Conservation (phyloP, 2,113 vertebrate genomes). For the Mormyrus lacerda region DNA sequence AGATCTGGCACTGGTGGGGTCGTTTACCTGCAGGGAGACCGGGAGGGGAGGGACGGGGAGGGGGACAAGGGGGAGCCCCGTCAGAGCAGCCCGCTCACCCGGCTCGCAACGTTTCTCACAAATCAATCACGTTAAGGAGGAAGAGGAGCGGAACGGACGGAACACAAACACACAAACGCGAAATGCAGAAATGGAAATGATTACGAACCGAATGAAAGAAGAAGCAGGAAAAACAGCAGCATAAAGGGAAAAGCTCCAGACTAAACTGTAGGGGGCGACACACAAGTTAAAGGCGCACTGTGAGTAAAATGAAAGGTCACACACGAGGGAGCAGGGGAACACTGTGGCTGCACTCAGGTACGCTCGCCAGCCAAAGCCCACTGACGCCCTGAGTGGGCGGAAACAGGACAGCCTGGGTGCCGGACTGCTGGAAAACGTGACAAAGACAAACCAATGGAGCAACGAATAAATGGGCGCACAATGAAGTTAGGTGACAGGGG, state of each 20-base stretch:
- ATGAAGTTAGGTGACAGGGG: neutral
- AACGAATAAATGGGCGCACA: conserved; percentile 1
- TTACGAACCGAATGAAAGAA: neutral
- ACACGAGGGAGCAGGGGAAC: neutral
- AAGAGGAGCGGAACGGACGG: conserved; percentile 10
- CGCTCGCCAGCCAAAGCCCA: neutral
- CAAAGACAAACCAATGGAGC: conserved; percentile 9
- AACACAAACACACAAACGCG: conserved; percentile 13
- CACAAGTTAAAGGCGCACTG: neutral
- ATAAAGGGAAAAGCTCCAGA: no score
- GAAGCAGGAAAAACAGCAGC: neutral
- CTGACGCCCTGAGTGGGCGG: neutral
- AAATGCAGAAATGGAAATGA: conserved; percentile 2
- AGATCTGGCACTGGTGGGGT: conserved; percentile 99
- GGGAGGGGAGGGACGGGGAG: no score
- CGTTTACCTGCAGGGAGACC: conserved; percentile 75
- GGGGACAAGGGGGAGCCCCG: no score
- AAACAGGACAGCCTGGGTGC: neutral
- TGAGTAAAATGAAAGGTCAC: neutral
- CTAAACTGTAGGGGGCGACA: neutral
- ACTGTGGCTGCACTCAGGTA: neutral
- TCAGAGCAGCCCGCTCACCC: neutral
- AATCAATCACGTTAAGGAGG: conserved; percentile 22
- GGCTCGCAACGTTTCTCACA: neutral
- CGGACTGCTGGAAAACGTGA: neutral